A percentile compares a stretch with the other conserved stretches of the same genome.
Conservation (phyloP, 2,888 invertebrate species). For the Leucoma salicis region DNA sequence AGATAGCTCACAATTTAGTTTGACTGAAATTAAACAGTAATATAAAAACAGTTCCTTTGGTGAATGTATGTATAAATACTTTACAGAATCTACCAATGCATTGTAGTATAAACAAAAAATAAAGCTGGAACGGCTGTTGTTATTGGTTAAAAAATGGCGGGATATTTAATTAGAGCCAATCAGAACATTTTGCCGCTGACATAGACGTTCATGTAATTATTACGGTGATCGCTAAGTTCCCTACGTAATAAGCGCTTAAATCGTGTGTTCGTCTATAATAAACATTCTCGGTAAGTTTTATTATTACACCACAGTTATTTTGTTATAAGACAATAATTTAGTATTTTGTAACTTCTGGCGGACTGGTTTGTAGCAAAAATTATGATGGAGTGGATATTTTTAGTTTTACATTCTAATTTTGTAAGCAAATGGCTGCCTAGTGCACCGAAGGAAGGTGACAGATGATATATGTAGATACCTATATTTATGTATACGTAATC, state of each 20-base stretch:
- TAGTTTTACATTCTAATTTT: slow-evolving; percentile 76
- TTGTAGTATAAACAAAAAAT: slow-evolving; percentile 77
- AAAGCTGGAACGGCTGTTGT: slow-evolving; percentile 58
- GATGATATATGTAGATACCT: slow-evolving; percentile 44
- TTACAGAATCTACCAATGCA: slow-evolving; percentile 56
- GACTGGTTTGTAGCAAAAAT: slow-evolving; percentile 19
- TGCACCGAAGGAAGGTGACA: slow-evolving; percentile 67
- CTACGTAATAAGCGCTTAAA: slow-evolving; percentile 82
- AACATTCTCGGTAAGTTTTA: slow-evolving; percentile 72
- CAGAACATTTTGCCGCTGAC: slow-evolving; percentile 51
- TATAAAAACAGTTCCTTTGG: slow-evolving; percentile 52
- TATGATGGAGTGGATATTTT: slow-evolving; percentile 49
- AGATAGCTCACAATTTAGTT: slow-evolving; percentile 39
- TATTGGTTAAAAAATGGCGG: slow-evolving; percentile 71
- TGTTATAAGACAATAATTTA: slow-evolving; percentile 21
- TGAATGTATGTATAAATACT: slow-evolving; percentile 64
- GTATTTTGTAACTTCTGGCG: slow-evolving; percentile 13
- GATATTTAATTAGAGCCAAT: slow-evolving; percentile 73
- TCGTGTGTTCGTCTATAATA: slow-evolving; percentile 75
- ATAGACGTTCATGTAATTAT: slow-evolving; percentile 65
- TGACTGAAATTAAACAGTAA: slow-evolving; percentile 32
- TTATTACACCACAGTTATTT: slow-evolving; percentile 37
- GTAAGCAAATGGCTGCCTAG: slow-evolving; percentile 82
- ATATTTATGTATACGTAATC: slow-evolving; percentile 23
- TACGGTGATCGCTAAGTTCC: slow-evolving; percentile 70